These are phyloP conservation scores for Lamellibrachia satsuma DNA, from an alignment of 2,888 invertebrate species.

Conservation along the genomic window DNA sequence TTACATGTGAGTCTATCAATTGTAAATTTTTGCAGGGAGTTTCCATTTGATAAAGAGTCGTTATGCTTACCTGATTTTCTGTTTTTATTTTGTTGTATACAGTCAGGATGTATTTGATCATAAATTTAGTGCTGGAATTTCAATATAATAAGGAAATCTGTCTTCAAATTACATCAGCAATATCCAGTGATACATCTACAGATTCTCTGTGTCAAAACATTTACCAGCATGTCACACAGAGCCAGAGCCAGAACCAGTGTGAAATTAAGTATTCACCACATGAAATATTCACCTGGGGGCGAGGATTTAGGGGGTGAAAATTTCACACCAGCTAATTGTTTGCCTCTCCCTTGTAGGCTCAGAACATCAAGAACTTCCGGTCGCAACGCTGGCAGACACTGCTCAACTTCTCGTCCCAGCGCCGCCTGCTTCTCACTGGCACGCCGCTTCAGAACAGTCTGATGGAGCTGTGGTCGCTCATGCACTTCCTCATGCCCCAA, in stretches of 20 bases:
- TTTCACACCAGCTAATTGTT: neutral
- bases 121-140: neutral
- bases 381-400: slow-evolving; percentile 98
- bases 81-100: too few relatives aligned
- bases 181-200: neutral
- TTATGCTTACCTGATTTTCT: neutral
- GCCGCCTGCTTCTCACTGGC: slow-evolving; percentile 81
- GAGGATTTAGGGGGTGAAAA: too few relatives aligned
- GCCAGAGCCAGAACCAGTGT: neutral
- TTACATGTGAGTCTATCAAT: neutral
- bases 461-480: slow-evolving; percentile 95
- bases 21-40: neutral
- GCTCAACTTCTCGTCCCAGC: slow-evolving; percentile 94
- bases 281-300: too few relatives aligned
- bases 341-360: slow-evolving; percentile 74
- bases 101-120: neutral
- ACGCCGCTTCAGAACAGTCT: slow-evolving; percentile 98
- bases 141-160: neutral
- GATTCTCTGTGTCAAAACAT: too few relatives aligned
- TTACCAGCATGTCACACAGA: too few relatives aligned
- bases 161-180: neutral
- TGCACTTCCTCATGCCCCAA: slow-evolving; percentile 98
- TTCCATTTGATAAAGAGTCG: neutral
- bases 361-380: slow-evolving; percentile 99
- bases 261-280: too few relatives aligned